Base-by-base conservation (phyloP, 2,888 invertebrate species). In the Alloplasta piceator region DNA sequence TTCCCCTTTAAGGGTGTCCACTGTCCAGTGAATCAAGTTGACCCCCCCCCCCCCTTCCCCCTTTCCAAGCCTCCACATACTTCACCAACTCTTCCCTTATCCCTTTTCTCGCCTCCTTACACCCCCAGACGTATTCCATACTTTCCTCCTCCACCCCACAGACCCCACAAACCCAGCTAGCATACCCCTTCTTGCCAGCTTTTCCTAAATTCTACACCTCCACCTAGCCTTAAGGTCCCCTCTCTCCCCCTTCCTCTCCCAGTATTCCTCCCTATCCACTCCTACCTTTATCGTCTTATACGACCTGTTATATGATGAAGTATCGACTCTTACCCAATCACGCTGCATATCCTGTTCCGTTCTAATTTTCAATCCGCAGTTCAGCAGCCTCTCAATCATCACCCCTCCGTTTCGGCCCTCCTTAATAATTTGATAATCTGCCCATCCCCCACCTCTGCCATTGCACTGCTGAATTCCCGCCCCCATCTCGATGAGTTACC, bases 121-220 rank as follows among this genome's bases (percentile, higher is more conserved):
- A 70, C 0, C 1, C 9, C 68, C 46, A 70, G 6, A 73, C 41
- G 36, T 64, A 43, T 0, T 63, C 43, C 12, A 73, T 12, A n/a
- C 38, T 63, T 41, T 73, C 63, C 12, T 41, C 52, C 10, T 52
- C 14, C 10, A 63, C 9, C 0, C 41, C 6, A 26, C 72, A 72
- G 0, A 63, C 26, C 26, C 61, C 39, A 52, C 72, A 72, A 0
- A 9, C 6, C 72, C 43, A 52, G 5, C 56, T 26, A 4, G 0
- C 0, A 9, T 16, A 50, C 5, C 55, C 52, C 9, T 72, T 52
- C 9, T 67, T 67, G 9, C 67, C 50, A 2, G 41, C 16, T 41
- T 10, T 26, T 10, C 66, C 58, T 16, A 67, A 10, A n/a, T 60
- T 74, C 67, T 66, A 38, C 66, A 67, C 10, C 74, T 10, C 12